Evolutionary conservation across 2,797 vertebrate species (phyloP).

Genomic region (Clangula hyemalis): DNA sequence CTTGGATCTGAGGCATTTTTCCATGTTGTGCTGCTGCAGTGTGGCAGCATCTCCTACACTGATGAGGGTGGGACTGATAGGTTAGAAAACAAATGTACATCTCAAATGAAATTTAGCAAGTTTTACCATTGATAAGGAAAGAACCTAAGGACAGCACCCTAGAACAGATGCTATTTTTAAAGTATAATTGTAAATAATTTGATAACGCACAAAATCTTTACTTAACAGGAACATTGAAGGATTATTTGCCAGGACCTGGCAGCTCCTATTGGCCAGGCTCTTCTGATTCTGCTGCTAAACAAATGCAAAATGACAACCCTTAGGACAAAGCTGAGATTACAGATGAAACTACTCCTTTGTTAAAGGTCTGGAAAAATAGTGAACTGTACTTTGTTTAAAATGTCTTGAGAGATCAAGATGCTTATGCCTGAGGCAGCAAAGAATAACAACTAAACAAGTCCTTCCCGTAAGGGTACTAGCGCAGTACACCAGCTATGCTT

Average conservation of each 20-base stretch:
- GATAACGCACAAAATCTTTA: not conserved
- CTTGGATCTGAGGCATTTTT: not conserved
- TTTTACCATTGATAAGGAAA: not conserved
- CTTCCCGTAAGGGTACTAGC: constrained; percentile 12
- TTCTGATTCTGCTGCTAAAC: constrained; percentile 8
- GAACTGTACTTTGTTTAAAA: constrained; percentile 56
- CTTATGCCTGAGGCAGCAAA: constrained; percentile 65
- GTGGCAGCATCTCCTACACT: not conserved
- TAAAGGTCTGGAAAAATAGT: constrained; percentile 55
- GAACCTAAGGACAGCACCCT: not conserved
- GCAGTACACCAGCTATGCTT: constrained; percentile 53
- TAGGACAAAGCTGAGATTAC: constrained; percentile 32
- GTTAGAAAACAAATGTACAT: not conserved
- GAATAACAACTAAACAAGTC: constrained; percentile 41
- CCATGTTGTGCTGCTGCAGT: not conserved
- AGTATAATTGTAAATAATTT: not conserved
- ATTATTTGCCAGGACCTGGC: constrained; percentile 5
- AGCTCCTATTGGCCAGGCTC: not conserved
- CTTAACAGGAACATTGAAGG: not conserved
- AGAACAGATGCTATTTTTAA: not conserved
- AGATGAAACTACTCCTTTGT: constrained; percentile 38
- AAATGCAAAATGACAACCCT: constrained; percentile 40
- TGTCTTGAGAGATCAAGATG: constrained; percentile 57
- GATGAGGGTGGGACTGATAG: not conserved
- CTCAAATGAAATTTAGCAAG: not conserved